Base-by-base conservation (phyloP, 1,140 invertebrate species). In the Vanessa atalanta region DNA sequence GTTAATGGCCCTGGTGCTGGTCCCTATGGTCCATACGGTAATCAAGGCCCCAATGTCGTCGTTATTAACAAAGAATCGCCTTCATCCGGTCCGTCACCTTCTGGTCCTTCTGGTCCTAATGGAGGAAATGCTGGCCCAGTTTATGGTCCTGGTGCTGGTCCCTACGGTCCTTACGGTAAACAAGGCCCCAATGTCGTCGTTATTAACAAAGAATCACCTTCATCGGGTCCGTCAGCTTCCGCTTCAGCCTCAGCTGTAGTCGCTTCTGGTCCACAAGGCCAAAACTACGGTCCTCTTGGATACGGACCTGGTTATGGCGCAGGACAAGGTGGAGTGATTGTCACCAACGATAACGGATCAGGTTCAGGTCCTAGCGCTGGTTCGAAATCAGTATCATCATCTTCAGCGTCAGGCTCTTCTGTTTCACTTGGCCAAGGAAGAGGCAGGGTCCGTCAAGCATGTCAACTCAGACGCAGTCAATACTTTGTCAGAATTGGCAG, bases 401-500 rank as follows among this genome's bases (percentile, higher is more conserved):
- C 65, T 50, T 65, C 64, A 15, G 16, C 43, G 15, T 51, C 65
- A 20, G 61, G 47, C 5, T 55, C 77, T 48, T 31, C 51, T 73
- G 64, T 47, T 47, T 43, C 51, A 31, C 74, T 65, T 14, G 70
- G 65, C 7, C 78, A 75, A 65, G 80, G 81, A 47, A 75, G 79
- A 55, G 69, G 70, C 6, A 80, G 80, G 57, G 76, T 78, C 20
- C 83, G 83, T 70, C 78, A 75, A 70, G 55, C 72, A 37, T 89
- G 87, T 51, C 76, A 74, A 37, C 75, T 89, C 13, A 80, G 72
- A 16, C 83, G 85, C 23, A 80, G 80, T 23, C 82, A 87, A 72
- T 83, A 85, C 65, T 74, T 80, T 50, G 80, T 90, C 12, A 87
- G 83, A 76, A 75, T 86, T 26, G 86, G 85, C 23, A 84, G 83